These are phyloP conservation scores for Corythaixoides concolor DNA, from an alignment of 2,113 vertebrate genomes.

Conservation along the genomic window DNA sequence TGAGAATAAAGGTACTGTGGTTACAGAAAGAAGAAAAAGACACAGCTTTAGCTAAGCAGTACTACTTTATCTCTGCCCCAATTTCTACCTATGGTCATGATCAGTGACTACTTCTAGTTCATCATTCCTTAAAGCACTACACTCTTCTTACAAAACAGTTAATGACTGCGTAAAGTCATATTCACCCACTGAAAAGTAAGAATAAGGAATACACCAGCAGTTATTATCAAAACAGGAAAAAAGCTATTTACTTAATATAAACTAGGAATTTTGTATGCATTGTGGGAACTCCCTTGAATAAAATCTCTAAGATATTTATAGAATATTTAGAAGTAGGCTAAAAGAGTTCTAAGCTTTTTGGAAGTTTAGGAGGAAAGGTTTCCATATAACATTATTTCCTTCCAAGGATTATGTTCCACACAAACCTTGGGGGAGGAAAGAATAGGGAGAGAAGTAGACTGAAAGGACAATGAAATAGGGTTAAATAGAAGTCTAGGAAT, in stretches of 20 bases:
- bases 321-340: neutral
- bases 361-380: neutral
- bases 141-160: neutral
- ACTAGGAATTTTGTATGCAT: neutral
- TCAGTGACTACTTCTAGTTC: neutral
- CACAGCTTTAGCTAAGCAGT: neutral
- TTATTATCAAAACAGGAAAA: neutral
- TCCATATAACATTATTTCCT: neutral
- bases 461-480: neutral
- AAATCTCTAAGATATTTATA: neutral
- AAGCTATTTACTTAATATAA: neutral
- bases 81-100: neutral
- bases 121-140: neutral
- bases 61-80: neutral
- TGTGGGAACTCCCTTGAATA: neutral
- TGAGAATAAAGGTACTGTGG: neutral
- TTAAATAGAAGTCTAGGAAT: neutral
- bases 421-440: neutral
- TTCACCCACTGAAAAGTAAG: neutral
- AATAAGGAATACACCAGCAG: neutral
- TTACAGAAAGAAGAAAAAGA: neutral
- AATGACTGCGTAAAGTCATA: neutral
- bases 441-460: neutral
- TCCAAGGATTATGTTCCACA: neutral
- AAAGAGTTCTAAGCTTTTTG: neutral